These are phyloP conservation scores for Gnathonemus echidnorhynchus DNA, from an alignment of 2,113 vertebrate species.

Conservation along the genomic window DNA sequence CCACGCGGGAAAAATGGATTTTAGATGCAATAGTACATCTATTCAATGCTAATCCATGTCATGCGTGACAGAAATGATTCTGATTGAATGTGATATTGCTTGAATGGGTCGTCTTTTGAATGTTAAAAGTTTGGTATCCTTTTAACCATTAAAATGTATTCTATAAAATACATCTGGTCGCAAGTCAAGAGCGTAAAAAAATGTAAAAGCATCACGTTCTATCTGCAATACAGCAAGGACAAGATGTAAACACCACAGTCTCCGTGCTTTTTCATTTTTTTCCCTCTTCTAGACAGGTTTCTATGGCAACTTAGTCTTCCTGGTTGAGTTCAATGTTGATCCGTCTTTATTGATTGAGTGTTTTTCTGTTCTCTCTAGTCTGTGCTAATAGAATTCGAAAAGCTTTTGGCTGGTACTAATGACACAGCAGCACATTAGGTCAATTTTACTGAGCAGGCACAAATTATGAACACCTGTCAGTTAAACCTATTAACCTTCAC, in stretches of 20 bases:
- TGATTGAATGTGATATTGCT: not conserved
- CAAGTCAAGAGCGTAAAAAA: not conserved
- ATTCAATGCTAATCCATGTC: not conserved
- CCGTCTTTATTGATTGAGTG: constrained; percentile 30
- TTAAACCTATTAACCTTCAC: not conserved
- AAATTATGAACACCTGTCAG: not conserved
- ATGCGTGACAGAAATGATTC: not conserved
- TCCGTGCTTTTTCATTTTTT: constrained; percentile 26
- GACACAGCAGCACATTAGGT: not conserved
- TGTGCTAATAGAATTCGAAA: not conserved
- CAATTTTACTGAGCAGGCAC: not conserved
- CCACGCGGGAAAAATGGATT: not conserved
- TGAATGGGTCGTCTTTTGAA: not conserved
- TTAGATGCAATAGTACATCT: not conserved
- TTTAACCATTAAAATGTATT: not conserved
- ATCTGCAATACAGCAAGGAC: constrained; percentile 9
- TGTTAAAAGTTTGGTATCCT: not conserved
- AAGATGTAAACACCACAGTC: constrained; percentile 35
- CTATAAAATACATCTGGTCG: not conserved
- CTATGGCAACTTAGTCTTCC: constrained; percentile 55
- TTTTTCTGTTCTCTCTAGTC: not conserved
- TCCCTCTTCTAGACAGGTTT: constrained; percentile 51
- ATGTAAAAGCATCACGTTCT: not conserved
- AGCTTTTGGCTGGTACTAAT: not conserved
- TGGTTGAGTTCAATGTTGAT: constrained; percentile 22